Base-by-base conservation (phyloP, 2,797 vertebrate genomes). In the Alfaro cultratus region DNA sequence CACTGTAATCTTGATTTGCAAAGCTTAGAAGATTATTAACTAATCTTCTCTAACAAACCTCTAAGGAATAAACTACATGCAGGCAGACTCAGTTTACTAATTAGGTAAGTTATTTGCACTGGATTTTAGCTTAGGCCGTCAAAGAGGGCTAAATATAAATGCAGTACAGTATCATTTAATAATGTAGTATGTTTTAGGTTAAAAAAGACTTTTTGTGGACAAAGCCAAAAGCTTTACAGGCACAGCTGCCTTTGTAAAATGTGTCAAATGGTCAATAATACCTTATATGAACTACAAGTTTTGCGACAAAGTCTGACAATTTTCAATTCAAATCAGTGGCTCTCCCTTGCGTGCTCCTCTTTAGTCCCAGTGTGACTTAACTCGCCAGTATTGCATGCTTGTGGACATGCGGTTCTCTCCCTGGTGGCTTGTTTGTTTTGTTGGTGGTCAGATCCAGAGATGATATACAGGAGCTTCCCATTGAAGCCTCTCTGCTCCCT, bases 391-490 rank as follows among this genome's bases (percentile, higher is more conserved):
- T 29, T 78, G 86, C 90, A 87, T 85, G 82, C 89, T 81, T 80
- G 86, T 74, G 78, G 89, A 88, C 77, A 84, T 84, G 55, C 29
- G 79, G 77, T 79, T 76, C 74, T 45, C 62, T 93, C 94, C 93
- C 93, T 71, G 77, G 93, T 94, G 94, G 89, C 89, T 93, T 90
- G 94, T 96, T 95, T 95, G 93, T 94, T 94, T 89, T 88, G 94
- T 88, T 79, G 77, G 70, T 88, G 86, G 92, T 94, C 94, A 92
- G 90, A 92, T 91, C 79, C 87, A 89, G 87, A 90, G 94, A 95
- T 96, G 93, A 93, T 94, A 93, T 73, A 87, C 83, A 89, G 88
- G 76, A 91, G 85, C 90, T 88, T 92, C 92, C 89, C 83, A 86
- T 86, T 83, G 74, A 90, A 91, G 81, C 81, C 88, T 79, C 81